Conservation (phyloP, 2,888 invertebrate genomes). For the Lochmaea capreae region DNA sequence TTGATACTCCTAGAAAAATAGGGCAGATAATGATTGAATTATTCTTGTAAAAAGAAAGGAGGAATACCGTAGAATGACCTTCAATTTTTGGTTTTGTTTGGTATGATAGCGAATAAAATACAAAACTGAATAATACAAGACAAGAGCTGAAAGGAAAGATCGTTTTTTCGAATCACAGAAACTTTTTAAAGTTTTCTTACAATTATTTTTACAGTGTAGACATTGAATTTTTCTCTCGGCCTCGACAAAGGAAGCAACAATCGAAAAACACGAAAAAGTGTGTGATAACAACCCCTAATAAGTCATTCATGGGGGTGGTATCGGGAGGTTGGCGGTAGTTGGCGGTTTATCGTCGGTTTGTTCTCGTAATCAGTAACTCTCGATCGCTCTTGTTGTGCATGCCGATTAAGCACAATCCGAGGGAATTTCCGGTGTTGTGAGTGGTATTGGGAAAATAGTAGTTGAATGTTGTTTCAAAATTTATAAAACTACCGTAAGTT, state of each 20-base stretch:
- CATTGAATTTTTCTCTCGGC: slow-evolving; percentile 1
- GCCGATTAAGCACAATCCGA: slow-evolving; percentile 39
- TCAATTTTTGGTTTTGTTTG: too few species aligned
- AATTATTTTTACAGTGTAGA: not conserved
- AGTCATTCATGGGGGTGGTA: slow-evolving; percentile 30
- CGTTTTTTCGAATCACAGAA: not conserved
- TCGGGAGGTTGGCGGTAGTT: slow-evolving; percentile 43
- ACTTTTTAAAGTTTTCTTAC: not conserved
- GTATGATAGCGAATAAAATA: too few species aligned
- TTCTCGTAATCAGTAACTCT: slow-evolving; percentile 56
- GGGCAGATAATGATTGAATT: too few species aligned
- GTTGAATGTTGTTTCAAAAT: not conserved
- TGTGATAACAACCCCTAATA: slow-evolving; percentile 24
- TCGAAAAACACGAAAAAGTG: slow-evolving; percentile 27
- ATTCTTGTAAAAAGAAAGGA: too few species aligned
- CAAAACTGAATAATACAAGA: too few species aligned
- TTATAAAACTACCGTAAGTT: slow-evolving; percentile 9
- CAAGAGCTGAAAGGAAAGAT: too few species aligned
- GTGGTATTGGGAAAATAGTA: slow-evolving; percentile 9
- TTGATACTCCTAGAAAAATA: too few species aligned
- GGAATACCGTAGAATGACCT: too few species aligned
- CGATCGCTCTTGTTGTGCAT: slow-evolving; percentile 48
- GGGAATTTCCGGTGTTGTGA: not conserved
- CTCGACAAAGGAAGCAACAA: slow-evolving; percentile 19
- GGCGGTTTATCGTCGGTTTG: slow-evolving; percentile 48